Percentiles rank a stretch among this genome's conserved stretches.
Conservation (phyloP, 1,140 invertebrate species). For the Aphis gossypii region DNA sequence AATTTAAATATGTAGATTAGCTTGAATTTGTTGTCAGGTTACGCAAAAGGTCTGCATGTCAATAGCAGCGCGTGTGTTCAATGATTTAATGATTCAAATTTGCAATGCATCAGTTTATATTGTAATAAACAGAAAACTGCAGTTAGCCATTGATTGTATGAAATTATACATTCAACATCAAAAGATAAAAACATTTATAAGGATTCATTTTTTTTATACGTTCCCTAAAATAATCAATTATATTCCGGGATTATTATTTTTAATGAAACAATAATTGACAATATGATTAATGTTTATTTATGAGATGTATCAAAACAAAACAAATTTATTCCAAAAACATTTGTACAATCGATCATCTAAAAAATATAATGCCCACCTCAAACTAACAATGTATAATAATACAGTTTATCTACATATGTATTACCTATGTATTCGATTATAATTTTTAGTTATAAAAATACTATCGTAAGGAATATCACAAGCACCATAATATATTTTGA, state of each 20-base stretch:
- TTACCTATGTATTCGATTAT: background rate
- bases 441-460: background rate
- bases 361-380: background rate
- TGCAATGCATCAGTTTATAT: background rate
- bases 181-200: background rate
- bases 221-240: background rate
- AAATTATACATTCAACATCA: background rate
- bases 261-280: background rate
- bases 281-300: background rate
- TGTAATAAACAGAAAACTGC: background rate
- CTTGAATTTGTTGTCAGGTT: background rate
- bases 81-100: background rate
- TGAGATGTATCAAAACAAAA: background rate
- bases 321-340: background rate
- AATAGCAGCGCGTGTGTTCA: background rate
- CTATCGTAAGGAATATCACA: background rate
- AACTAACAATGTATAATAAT: background rate
- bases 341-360: background rate
- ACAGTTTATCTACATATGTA: background rate
- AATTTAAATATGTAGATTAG: background rate
- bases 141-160: background rate
- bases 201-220: background rate
- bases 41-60: background rate
- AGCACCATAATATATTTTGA: background rate
- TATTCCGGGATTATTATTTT: background rate